phyloP scores from a whole-genome alignment of 2,113 vertebrate species.

The Periophthalmodon schlosseri region DNA sequence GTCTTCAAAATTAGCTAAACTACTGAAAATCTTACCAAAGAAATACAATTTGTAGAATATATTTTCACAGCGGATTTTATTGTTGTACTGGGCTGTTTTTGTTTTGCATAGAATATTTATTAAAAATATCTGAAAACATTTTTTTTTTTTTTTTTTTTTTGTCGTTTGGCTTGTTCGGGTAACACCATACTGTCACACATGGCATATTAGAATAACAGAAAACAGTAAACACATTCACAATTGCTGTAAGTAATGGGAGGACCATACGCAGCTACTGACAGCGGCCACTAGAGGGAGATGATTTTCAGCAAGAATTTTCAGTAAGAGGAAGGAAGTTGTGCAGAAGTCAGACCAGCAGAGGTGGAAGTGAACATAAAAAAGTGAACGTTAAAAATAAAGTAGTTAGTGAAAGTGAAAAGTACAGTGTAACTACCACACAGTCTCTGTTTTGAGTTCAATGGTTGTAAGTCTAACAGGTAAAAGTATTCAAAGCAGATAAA shows the following conservation, averaged over 20 bases:
- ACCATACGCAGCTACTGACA: background rate
- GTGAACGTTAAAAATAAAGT: too few relatives aligned
- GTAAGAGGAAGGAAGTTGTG: background rate
- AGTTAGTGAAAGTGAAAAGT: too few relatives aligned
- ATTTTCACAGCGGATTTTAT: constrained; percentile 26
- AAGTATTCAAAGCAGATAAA: too few relatives aligned
- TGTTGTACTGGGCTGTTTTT: background rate
- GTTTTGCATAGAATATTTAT: constrained; percentile 1
- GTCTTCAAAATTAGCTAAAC: background rate
- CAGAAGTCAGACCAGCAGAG: background rate
- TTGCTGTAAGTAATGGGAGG: background rate
- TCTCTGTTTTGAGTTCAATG: too few relatives aligned
- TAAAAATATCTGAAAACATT: constrained; percentile 4
- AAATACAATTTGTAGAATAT: background rate
- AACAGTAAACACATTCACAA: constrained; percentile 1
- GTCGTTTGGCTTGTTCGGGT: background rate
- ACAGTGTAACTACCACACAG: too few relatives aligned
- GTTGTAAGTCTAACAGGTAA: too few relatives aligned
- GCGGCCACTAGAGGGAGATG: background rate
- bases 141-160: background rate
- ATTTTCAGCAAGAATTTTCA: background rate
- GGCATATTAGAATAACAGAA: background rate
- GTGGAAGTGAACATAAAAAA: too few relatives aligned
- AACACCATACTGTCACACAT: background rate
- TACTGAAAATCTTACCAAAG: constrained; percentile 14